Conservation (phyloP, 2,797 vertebrate species). For the Crenuchus spilurus region DNA sequence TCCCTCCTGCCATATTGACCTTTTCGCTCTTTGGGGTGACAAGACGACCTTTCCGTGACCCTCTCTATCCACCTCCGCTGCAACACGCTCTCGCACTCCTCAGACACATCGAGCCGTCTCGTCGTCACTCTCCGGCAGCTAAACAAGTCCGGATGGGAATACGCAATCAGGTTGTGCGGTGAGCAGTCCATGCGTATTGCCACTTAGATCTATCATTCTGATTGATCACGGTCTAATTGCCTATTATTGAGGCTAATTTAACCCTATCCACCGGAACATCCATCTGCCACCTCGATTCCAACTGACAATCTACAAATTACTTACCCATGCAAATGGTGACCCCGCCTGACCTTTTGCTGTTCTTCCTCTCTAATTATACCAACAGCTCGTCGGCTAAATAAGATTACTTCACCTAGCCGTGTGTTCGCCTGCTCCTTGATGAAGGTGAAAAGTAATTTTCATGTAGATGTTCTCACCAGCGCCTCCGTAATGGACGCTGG, state of each 20-base stretch:
- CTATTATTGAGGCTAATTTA: conserved; percentile 99
- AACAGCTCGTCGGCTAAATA: conserved; percentile 95
- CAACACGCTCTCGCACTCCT: neutral
- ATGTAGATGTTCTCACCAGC: conserved; percentile 89
- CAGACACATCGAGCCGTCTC: conserved; percentile 19
- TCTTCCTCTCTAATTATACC: conserved; percentile 98
- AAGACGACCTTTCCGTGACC: conserved; percentile 58
- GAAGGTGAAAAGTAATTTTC: conserved; percentile 98
- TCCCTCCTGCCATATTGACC: conserved; percentile 54
- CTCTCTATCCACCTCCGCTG: conserved; percentile 1
- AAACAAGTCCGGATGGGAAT: conserved; percentile 76
- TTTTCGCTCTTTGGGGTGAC: conserved; percentile 63
- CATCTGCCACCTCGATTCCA: conserved; percentile 91
- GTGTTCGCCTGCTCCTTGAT: conserved; percentile 90
- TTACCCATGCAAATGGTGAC: conserved; percentile 97
- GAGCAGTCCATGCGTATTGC: conserved; percentile 88
- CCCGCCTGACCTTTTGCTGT: conserved; percentile 90
- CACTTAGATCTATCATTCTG: conserved; percentile 99
- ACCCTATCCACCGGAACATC: conserved; percentile 90
- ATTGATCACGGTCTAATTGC: conserved; percentile 98
- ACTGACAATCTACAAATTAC: conserved; percentile 98
- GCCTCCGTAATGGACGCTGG: conserved; percentile 84
- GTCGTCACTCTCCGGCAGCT: conserved; percentile 42
- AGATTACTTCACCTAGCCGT: conserved; percentile 89
- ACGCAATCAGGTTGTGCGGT: conserved; percentile 65